These are phyloP conservation scores for Araneus ventricosus DNA, from an alignment of 1,140 invertebrate genomes.

Conservation along the genomic window DNA sequence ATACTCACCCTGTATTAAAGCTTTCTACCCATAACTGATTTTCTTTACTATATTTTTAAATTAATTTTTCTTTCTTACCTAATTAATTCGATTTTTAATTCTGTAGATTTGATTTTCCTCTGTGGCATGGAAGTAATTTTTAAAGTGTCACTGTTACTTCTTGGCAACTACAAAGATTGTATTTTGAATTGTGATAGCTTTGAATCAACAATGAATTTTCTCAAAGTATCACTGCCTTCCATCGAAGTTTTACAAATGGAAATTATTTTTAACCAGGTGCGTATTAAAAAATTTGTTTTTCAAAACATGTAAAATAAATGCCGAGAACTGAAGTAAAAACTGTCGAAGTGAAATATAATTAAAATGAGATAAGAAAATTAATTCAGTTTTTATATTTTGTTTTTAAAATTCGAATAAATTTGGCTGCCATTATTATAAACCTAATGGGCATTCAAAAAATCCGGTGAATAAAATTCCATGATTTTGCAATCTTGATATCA, in stretches of 20 bases:
- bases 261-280: slow-evolving; percentile 87
- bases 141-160: slow-evolving; percentile 90
- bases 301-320: no score
- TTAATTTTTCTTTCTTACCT: neutral
- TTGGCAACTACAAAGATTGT: slow-evolving; percentile 91
- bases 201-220: slow-evolving; percentile 95
- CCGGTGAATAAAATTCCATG: no score
- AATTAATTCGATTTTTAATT: neutral
- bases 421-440: neutral
- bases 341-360: no score
- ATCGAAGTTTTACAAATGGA: slow-evolving; percentile 83
- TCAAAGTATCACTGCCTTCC: slow-evolving; percentile 85
- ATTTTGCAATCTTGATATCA: no score
- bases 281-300: neutral
- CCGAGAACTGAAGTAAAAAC: no score
- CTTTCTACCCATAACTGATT: no score
- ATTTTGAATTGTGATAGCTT: slow-evolving; percentile 92
- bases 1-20: no score
- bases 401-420: neutral
- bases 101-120: slow-evolving; percentile 92
- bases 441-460: no score
- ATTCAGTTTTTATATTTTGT: no score
- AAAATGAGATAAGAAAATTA: no score
- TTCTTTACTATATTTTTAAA: neutral
- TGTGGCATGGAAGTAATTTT: slow-evolving; percentile 94